Conservation (phyloP, 2,113 vertebrate genomes). For the Garra rufa region DNA sequence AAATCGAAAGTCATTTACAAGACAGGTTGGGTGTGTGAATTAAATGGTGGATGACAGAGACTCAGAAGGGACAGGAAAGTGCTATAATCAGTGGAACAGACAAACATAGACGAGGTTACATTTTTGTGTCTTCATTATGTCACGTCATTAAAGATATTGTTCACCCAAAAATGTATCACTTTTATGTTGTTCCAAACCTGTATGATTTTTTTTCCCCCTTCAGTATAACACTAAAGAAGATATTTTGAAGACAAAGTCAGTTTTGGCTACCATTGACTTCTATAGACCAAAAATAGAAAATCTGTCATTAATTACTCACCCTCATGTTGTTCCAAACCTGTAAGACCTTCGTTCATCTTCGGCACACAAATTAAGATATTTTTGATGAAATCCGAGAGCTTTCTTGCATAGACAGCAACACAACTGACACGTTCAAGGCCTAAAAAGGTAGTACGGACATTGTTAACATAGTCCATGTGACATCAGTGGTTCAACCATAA, state of each 20-base stretch:
- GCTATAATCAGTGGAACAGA: neutral
- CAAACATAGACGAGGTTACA: neutral
- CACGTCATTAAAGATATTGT: neutral
- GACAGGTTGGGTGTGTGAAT: neutral
- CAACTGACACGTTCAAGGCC: too few relatives aligned
- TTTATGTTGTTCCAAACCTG: neutral
- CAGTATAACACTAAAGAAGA: neutral
- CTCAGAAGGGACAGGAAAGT: slow-evolving; percentile 11
- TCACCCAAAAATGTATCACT: too few relatives aligned
- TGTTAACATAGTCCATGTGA: too few relatives aligned
- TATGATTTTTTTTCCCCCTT: neutral
- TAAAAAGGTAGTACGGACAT: too few relatives aligned
- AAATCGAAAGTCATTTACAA: slow-evolving; percentile 22
- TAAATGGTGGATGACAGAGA: neutral
- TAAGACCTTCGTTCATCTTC: too few relatives aligned
- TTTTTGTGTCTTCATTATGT: slow-evolving; percentile 13
- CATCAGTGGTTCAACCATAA: too few relatives aligned
- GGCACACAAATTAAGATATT: too few relatives aligned
- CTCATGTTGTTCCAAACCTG: too few relatives aligned
- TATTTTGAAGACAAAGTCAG: neutral
- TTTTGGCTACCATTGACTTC: neutral
- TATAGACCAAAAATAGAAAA: too few relatives aligned
- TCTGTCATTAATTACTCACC: too few relatives aligned
- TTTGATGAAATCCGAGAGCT: too few relatives aligned
- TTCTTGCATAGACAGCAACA: too few relatives aligned